These are phyloP conservation scores for Sesamia inferens DNA, from an alignment of 2,888 invertebrate species.

Conservation along the genomic window DNA sequence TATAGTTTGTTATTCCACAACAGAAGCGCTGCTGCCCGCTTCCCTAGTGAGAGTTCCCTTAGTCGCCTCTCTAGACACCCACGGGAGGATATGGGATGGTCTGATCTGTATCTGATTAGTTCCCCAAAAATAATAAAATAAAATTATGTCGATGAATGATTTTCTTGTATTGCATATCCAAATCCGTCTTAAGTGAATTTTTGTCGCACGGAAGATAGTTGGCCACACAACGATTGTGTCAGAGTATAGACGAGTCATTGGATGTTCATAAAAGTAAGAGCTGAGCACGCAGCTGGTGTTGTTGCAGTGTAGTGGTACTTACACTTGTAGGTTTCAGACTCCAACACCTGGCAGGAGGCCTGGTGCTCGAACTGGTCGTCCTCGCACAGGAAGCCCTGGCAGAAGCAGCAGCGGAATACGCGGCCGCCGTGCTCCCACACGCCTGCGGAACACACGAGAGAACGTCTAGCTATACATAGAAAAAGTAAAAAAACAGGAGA, in stretches of 20 bases:
- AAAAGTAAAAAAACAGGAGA: too few relatives aligned
- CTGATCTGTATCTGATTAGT: too few relatives aligned
- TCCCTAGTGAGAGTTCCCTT: too few relatives aligned
- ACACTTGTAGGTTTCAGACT: slow-evolving; percentile 98
- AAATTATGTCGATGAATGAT: background rate
- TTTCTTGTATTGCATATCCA: background rate
- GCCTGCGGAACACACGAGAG: slow-evolving; percentile 73
- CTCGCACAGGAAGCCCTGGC: slow-evolving; percentile 96
- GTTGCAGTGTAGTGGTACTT: slow-evolving; percentile 66
- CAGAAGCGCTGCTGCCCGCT: too few relatives aligned
- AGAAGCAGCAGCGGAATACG: slow-evolving; percentile 97
- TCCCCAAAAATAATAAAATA: too few relatives aligned
- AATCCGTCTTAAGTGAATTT: background rate
- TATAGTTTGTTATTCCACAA: too few relatives aligned
- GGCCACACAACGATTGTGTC: too few relatives aligned
- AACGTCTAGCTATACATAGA: background rate
- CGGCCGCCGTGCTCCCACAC: slow-evolving; percentile 99
- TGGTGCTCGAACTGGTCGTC: slow-evolving; percentile 99
- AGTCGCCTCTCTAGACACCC: too few relatives aligned
- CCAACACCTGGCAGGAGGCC: slow-evolving; percentile 98
- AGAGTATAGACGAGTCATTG: background rate
- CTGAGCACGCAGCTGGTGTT: background rate
- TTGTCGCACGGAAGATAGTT: background rate
- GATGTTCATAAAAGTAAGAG: background rate
- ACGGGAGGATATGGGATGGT: too few relatives aligned